Evolutionary conservation across 1,140 invertebrate genomes (phyloP).

Genomic region (Fopius arisanus): DNA sequence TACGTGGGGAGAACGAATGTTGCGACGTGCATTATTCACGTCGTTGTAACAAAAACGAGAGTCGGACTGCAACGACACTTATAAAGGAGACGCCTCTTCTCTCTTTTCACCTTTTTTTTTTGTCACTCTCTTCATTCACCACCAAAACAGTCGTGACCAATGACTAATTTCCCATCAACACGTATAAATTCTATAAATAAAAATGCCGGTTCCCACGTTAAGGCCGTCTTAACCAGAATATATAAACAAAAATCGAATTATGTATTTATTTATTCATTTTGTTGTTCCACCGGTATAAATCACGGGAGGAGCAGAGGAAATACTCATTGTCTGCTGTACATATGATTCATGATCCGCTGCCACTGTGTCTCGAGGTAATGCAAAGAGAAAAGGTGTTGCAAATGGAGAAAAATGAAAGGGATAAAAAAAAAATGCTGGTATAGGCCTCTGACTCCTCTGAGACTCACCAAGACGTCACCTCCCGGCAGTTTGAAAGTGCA

Average conservation of each 20-base stretch:
- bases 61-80: background rate
- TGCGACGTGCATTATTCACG: constrained; percentile 32
- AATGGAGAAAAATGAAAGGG: constrained; percentile 8
- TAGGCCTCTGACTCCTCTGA: background rate
- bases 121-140: background rate
- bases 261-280: constrained; percentile 1
- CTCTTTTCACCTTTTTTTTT: background rate
- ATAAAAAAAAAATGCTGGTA: constrained; percentile 4
- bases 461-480: constrained; percentile 25
- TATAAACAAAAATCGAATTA: too few relatives aligned
- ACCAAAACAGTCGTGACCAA: background rate
- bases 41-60: constrained; percentile 11
- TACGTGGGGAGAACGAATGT: constrained; percentile 23
- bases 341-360: constrained; percentile 6
- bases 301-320: constrained; percentile 37
- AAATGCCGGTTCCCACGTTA: background rate
- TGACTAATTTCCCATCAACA: constrained; percentile 4
- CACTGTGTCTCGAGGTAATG: constrained; percentile 38
- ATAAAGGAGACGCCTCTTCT: background rate
- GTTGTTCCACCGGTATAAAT: background rate
- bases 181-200: constrained; percentile 4
- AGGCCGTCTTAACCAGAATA: too few relatives aligned
- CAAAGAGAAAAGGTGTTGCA: constrained; percentile 34
- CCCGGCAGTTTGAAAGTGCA: constrained; percentile 45
- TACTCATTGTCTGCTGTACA: constrained; percentile 14